phyloP scores from a whole-genome alignment of 2,797 vertebrate genomes.

The Characodon lateralis region DNA sequence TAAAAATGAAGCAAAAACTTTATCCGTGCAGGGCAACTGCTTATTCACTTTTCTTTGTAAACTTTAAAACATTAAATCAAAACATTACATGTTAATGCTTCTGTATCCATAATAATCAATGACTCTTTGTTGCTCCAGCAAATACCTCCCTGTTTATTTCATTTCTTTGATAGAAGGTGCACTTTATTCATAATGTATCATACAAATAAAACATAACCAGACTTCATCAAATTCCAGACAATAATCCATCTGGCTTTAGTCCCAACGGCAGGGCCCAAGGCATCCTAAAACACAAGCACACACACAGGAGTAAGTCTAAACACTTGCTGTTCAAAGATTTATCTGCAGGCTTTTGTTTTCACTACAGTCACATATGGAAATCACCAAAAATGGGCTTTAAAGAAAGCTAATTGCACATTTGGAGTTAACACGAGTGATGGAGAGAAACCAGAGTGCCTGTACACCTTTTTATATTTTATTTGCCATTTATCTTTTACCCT shows the following conservation, averaged over 20 bases:
- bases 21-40: no score
- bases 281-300: constrained; percentile 27
- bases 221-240: constrained; percentile 67
- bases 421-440: background rate
- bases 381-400: constrained; percentile 48
- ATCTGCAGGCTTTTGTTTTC: constrained; percentile 61
- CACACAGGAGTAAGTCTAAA: constrained; percentile 47
- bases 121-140: background rate
- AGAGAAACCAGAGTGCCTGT: no score
- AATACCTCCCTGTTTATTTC: constrained; percentile 28
- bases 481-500: background rate
- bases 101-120: background rate
- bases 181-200: constrained; percentile 71
- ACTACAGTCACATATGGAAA: constrained; percentile 53
- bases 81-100: constrained; percentile 8
- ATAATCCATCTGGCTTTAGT: constrained; percentile 60
- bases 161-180: constrained; percentile 51
- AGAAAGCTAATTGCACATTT: constrained; percentile 1
- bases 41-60: no score
- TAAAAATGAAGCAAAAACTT: no score
- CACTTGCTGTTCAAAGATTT: constrained; percentile 68
- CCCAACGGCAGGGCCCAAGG: constrained; percentile 53
- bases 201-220: constrained; percentile 62
- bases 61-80: background rate
- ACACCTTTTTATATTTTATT: background rate